A percentile compares a stretch with the other conserved stretches of the same genome.
These are phyloP conservation scores for Valencia hispanica DNA, from an alignment of 2,797 vertebrate species.

Conservation along the genomic window DNA sequence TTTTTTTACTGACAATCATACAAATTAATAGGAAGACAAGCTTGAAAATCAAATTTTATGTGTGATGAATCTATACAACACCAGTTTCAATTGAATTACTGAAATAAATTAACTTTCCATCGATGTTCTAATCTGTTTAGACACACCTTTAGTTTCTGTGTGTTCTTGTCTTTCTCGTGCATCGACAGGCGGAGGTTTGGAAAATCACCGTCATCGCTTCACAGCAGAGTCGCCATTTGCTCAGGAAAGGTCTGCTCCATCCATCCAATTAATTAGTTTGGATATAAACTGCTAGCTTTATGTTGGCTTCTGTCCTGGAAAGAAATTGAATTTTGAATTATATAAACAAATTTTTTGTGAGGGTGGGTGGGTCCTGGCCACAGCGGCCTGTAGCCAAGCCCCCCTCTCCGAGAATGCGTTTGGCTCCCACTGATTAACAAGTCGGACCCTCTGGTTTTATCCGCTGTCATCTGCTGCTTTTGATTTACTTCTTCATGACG, in stretches of 20 bases:
- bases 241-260: constrained; percentile 64
- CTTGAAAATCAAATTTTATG: not conserved
- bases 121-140: not conserved
- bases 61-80: not conserved
- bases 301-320: constrained; percentile 78
- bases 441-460: constrained; percentile 41
- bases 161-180: constrained; percentile 39
- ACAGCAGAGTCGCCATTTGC: constrained; percentile 64
- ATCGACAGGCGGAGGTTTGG: constrained; percentile 51
- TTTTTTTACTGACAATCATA: not conserved
- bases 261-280: constrained; percentile 80
- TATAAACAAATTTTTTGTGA: constrained; percentile 77
- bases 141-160: not conserved
- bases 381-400: constrained; percentile 59
- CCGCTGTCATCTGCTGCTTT: constrained; percentile 51
- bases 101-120: not conserved
- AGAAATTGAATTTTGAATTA: constrained; percentile 83
- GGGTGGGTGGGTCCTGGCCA: constrained; percentile 36
- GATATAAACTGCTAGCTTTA: constrained; percentile 78
- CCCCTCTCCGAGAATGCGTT: constrained; percentile 46
- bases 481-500: constrained; percentile 37
- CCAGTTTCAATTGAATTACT: not conserved
- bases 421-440: constrained; percentile 58
- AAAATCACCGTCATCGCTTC: constrained; percentile 60
- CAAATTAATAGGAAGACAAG: not conserved